Evolutionary conservation across 2,797 vertebrate genomes (phyloP).

Genomic region (Orientallactaga sibirica): DNA sequence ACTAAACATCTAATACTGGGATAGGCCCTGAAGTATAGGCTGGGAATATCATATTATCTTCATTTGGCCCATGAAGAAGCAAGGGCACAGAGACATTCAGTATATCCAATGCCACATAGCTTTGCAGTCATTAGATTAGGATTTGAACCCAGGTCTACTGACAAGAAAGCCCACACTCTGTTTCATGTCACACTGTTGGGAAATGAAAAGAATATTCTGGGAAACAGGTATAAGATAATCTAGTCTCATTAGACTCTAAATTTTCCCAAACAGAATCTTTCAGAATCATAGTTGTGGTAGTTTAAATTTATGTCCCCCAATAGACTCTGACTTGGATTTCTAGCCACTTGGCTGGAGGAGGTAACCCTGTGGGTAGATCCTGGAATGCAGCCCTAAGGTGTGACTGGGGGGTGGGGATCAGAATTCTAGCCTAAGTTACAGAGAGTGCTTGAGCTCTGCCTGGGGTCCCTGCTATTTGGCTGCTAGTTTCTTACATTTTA

Average conservation of each 20-base stretch:
- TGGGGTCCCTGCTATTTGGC: too few relatives aligned
- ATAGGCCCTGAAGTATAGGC: neutral
- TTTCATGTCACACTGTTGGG: neutral
- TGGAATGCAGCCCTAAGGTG: too few relatives aligned
- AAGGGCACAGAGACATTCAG: neutral
- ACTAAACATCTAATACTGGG: neutral
- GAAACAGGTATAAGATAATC: neutral
- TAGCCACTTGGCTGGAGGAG: too few relatives aligned
- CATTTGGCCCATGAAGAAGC: constrained; percentile 62
- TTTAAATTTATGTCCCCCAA: too few relatives aligned
- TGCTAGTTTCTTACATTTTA: too few relatives aligned
- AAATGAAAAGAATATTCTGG: neutral
- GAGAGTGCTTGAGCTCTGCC: too few relatives aligned
- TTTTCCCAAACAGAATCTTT: neutral
- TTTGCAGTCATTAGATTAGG: neutral
- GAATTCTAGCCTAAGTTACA: too few relatives aligned
- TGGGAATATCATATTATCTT: constrained; percentile 29
- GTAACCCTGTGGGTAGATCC: too few relatives aligned
- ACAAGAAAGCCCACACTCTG: neutral
- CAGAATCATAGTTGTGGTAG: neutral
- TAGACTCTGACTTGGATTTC: too few relatives aligned
- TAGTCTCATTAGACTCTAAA: neutral
- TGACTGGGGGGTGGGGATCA: too few relatives aligned
- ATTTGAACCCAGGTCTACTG: neutral
- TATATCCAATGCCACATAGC: neutral